A percentile compares a stretch with the other conserved stretches of the same genome.
These are phyloP conservation scores for Dipodomys spectabilis DNA, from an alignment of 2,113 vertebrate genomes.

Conservation along the genomic window DNA sequence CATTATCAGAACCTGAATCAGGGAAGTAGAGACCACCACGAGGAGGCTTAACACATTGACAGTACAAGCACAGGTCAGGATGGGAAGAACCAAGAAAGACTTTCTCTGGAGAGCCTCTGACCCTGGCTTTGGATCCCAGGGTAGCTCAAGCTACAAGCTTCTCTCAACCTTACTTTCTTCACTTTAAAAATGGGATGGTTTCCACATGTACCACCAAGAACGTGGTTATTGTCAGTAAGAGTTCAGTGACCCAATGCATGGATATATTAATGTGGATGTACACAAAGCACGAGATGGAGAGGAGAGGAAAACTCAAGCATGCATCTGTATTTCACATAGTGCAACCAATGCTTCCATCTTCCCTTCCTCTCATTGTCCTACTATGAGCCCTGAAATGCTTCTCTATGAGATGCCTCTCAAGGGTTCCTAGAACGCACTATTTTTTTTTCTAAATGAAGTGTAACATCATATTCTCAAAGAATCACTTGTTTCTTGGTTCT, in stretches of 20 bases:
- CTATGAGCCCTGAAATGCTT: background rate
- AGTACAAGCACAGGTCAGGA: rapidly evolving
- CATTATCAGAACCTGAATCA: background rate
- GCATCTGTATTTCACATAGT: background rate
- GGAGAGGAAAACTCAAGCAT: background rate
- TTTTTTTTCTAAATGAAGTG: background rate
- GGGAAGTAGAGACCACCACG: too few relatives aligned
- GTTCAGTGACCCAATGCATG: background rate
- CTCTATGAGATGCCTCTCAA: background rate
- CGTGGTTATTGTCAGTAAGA: background rate
- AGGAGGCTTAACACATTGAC: background rate
- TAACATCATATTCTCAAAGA: background rate
- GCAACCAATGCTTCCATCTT: background rate
- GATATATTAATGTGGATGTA: background rate
- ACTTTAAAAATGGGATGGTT: background rate
- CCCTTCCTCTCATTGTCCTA: background rate
- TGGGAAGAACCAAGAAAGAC: background rate
- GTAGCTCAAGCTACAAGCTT: background rate
- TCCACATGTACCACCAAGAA: background rate
- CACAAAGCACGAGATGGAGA: background rate
- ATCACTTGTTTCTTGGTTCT: background rate
- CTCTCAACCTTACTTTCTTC: background rate
- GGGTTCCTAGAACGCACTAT: background rate
- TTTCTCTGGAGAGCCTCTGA: background rate
- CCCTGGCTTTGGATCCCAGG: background rate